Conservation (phyloP, 1,140 invertebrate genomes). For the Oncopodura yosiiana region DNA sequence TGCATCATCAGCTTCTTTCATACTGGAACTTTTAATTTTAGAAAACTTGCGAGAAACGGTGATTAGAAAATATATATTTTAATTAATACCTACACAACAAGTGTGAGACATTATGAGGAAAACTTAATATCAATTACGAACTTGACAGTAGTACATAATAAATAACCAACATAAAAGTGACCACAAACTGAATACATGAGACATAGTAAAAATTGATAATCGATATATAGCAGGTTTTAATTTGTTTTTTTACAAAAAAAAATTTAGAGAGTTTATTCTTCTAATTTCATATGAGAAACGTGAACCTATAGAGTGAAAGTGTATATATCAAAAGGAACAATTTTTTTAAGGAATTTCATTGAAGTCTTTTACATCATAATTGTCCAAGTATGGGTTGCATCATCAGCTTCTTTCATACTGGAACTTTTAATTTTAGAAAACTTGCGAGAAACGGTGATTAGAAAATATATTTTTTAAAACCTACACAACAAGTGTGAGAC, state of each 20-base stretch:
- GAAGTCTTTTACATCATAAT: neutral
- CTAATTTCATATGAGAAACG: too few relatives aligned
- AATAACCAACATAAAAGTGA: too few relatives aligned
- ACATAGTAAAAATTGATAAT: too few relatives aligned
- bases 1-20: slow-evolving; percentile 23
- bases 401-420: slow-evolving; percentile 20
- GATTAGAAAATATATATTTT: neutral
- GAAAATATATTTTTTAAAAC: neutral
- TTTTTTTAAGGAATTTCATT: neutral
- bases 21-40: slow-evolving; percentile 19
- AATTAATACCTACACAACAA: neutral
- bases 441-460: slow-evolving; percentile 6
- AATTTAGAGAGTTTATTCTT: too few relatives aligned
- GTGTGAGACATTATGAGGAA: too few relatives aligned
- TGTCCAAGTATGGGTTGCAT: slow-evolving; percentile 16
- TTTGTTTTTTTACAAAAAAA: too few relatives aligned
- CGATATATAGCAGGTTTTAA: neutral
- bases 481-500: too few relatives aligned
- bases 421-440: slow-evolving; percentile 17
- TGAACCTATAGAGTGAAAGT: too few relatives aligned
- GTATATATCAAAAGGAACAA: too few relatives aligned
- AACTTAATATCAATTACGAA: too few relatives aligned
- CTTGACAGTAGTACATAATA: too few relatives aligned
- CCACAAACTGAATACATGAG: too few relatives aligned
- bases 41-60: slow-evolving; percentile 6